Evolutionary conservation across 2,888 invertebrate genomes (phyloP).

Genomic region (Lithophane socia): DNA sequence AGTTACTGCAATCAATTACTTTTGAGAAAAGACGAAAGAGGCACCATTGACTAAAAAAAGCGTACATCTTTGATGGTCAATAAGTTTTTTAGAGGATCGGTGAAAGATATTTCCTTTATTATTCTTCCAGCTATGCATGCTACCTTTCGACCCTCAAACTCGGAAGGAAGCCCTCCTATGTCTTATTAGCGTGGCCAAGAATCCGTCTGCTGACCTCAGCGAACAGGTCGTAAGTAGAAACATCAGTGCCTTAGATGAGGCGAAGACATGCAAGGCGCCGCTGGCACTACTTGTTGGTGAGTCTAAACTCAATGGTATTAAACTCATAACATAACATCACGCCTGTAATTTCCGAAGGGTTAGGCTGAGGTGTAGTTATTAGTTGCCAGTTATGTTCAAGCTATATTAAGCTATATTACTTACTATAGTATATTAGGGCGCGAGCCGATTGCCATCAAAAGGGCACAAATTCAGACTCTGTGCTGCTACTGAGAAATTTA

Average conservation of each 20-base stretch:
- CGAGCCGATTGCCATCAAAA: too few species aligned
- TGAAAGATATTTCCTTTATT: not conserved
- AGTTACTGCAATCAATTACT: not conserved
- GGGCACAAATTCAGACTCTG: too few species aligned
- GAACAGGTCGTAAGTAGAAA: conserved; percentile 50
- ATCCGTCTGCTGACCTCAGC: conserved; percentile 41
- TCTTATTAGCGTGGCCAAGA: conserved; percentile 59
- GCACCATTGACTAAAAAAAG: not conserved
- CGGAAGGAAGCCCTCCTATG: conserved; percentile 74
- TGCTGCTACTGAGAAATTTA: too few species aligned
- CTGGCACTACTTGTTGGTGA: conserved; percentile 74
- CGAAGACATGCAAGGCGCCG: conserved; percentile 71
- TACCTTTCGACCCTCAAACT: conserved; percentile 66
- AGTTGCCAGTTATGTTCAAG: too few species aligned
- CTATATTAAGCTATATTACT: too few species aligned
- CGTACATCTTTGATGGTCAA: not conserved
- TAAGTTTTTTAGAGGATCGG: not conserved
- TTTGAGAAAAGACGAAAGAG: not conserved
- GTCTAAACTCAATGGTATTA: not conserved
- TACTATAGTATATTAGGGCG: too few species aligned
- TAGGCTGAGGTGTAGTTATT: too few species aligned
- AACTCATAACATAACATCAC: too few species aligned
- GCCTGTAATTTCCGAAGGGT: too few species aligned
- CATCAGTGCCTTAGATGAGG: conserved; percentile 66
- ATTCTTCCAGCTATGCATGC: conserved; percentile 71